phyloP scores from a whole-genome alignment of 2,113 vertebrate genomes.

The Plestiodon gilberti region DNA sequence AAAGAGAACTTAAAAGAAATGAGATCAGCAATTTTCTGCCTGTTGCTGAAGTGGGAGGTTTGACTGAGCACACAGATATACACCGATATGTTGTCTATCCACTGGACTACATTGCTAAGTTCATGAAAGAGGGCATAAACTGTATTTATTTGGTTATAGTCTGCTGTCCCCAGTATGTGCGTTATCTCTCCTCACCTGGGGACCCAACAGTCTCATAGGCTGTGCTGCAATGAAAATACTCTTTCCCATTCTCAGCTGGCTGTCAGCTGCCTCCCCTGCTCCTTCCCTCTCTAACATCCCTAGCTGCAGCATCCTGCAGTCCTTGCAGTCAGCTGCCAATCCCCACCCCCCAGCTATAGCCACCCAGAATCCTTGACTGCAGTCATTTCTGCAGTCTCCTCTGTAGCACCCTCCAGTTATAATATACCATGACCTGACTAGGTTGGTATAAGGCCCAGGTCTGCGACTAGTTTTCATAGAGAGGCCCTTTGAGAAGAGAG shows the following conservation, averaged over 20 bases:
- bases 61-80: too few species aligned
- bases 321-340: too few species aligned
- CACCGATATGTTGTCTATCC: background rate
- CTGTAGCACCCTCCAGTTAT: background rate
- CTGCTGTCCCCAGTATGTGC: background rate
- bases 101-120: background rate
- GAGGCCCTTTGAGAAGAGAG: background rate
- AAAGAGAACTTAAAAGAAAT: conserved; percentile 2
- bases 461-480: background rate
- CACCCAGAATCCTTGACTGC: background rate
- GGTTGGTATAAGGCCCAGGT: too few species aligned
- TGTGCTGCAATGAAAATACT: background rate
- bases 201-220: background rate
- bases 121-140: background rate
- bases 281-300: background rate
- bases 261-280: too few species aligned
- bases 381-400: background rate
- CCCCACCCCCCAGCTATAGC: background rate
- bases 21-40: conserved; percentile 4
- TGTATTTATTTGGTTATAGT: background rate
- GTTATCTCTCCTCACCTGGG: background rate
- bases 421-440: background rate
- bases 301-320: background rate
- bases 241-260: background rate
- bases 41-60: background rate